Evolutionary conservation across 2,797 vertebrate genomes (phyloP).

Genomic region (Cyclura pinguis): DNA sequence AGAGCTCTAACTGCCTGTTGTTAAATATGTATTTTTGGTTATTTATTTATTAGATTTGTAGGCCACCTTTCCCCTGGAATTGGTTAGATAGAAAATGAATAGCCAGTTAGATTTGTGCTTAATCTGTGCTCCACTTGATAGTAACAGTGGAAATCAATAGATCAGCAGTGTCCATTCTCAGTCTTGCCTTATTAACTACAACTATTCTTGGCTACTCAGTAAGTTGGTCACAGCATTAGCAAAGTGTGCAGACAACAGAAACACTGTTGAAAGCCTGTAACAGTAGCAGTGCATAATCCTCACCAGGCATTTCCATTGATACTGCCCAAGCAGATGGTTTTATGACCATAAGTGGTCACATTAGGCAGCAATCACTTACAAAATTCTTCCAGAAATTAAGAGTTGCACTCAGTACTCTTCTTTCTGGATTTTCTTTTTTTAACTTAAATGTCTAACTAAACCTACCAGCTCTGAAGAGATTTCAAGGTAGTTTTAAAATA

Average conservation of each 20-base stretch:
- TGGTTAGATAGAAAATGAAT: constrained; percentile 1
- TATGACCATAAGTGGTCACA: neutral
- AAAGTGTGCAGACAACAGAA: neutral
- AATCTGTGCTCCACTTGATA: neutral
- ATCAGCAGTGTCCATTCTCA: neutral
- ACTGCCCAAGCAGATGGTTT: constrained; percentile 38
- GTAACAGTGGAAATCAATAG: neutral
- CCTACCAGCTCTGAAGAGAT: neutral
- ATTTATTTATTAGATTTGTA: too few relatives aligned
- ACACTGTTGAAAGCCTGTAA: constrained; percentile 27
- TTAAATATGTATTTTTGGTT: constrained; percentile 19
- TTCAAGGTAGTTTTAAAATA: neutral
- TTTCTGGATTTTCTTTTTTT: neutral
- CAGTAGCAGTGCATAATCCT: constrained; percentile 5
- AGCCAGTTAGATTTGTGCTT: constrained; percentile 30
- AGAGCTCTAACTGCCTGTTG: neutral
- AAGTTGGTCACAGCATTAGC: neutral
- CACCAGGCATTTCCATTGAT: constrained; percentile 20
- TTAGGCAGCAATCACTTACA: neutral
- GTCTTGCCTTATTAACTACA: neutral
- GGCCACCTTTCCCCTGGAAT: too few relatives aligned
- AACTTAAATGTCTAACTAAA: neutral
- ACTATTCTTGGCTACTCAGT: neutral
- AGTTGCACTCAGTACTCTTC: neutral
- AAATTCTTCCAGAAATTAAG: too few relatives aligned